phyloP scores from a whole-genome alignment of 2,888 invertebrate genomes.

The Scaptodrosophila latifasciaeformis region DNA sequence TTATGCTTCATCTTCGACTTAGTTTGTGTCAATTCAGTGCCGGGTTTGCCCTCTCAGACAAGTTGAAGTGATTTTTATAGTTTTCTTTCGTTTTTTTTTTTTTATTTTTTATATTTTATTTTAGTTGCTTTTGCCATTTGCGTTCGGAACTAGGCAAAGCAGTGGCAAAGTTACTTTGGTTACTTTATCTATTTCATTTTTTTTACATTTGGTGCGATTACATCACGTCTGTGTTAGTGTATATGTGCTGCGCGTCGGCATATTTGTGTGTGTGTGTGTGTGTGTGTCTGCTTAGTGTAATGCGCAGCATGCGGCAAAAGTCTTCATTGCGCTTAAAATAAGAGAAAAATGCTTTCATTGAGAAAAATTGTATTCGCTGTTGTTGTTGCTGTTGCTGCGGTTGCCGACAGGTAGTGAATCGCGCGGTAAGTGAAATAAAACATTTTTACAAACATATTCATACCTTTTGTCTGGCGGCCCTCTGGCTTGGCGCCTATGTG shows the following conservation, averaged over 20 bases:
- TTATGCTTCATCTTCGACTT: slow-evolving; percentile 23
- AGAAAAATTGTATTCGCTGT: slow-evolving; percentile 38
- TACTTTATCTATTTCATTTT: slow-evolving; percentile 58
- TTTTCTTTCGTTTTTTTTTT: slow-evolving; percentile 30
- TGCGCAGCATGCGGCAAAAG: slow-evolving; percentile 50
- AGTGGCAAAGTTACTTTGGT: slow-evolving; percentile 49
- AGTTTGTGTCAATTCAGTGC: no score
- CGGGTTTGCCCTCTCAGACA: no score
- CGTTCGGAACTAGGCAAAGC: slow-evolving; percentile 19
- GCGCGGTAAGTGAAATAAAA: slow-evolving; percentile 42
- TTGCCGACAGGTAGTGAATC: no score
- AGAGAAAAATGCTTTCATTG: slow-evolving; percentile 61
- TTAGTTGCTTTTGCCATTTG: not conserved
- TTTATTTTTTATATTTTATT: slow-evolving; percentile 48
- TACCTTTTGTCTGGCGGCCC: no score
- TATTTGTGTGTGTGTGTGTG: slow-evolving; percentile 8
- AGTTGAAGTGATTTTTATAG: slow-evolving; percentile 17
- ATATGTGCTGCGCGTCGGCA: not conserved
- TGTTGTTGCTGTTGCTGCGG: slow-evolving; percentile 7
- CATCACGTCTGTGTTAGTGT: slow-evolving; percentile 36
- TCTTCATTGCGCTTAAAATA: no score
- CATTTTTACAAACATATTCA: no score
- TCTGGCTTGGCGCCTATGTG: no score
- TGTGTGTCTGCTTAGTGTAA: slow-evolving; percentile 18
- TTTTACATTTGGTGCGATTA: slow-evolving; percentile 51